Base-by-base conservation (phyloP, 2,888 invertebrate genomes). In the Esperia sulphurella region DNA sequence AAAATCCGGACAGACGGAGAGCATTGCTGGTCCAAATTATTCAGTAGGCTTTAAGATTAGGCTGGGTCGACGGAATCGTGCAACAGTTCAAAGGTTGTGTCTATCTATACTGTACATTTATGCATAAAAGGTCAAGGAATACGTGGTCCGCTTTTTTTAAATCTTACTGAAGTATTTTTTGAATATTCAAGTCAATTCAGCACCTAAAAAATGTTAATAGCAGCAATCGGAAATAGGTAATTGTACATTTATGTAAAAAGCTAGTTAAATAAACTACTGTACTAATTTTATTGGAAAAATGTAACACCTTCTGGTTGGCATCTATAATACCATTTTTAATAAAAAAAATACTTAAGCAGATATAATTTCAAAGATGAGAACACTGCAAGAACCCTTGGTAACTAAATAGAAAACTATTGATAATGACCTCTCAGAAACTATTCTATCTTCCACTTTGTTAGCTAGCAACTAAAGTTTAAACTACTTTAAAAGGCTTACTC, bases 361-460 rank as follows among this genome's bases (percentile, higher is more conserved):
- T 63, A 65, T 66, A 67, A 65, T 65, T 70, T 67, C 51, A 61
- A 59, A 63, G 65, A 68, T 58, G 70, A 69, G 66, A 68, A 61
- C 61, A 50, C 49, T 56, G 65, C 63, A 61, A 53, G 61, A 54
- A 50, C 59, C 55, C 52, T 54, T 49, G 55, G 48, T 41, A 52
- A 45, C 54, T 51, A 54, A 67, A 69, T 70, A 68, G 65, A 67
- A 68, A 63, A 66, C 60, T 64, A 60, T 47, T 53, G 55, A 58
- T 67, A 67, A 65, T 66, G 59, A 66, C 59, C 54, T 45, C 14
- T 41, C 43, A 30, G 5, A 33, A 33, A 30, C 14, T 40, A n/a
- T 40, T 42, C 39, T 14, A 61, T 48, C 55, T 52, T 51, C 21
- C 39, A 54, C 58, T 49, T 52, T 60, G 61, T 43, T 14, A 5